Percentiles rank a stretch among this genome's conserved stretches.
phyloP scores from a whole-genome alignment of 2,113 vertebrate genomes.

The Leucopternis melanops region DNA sequence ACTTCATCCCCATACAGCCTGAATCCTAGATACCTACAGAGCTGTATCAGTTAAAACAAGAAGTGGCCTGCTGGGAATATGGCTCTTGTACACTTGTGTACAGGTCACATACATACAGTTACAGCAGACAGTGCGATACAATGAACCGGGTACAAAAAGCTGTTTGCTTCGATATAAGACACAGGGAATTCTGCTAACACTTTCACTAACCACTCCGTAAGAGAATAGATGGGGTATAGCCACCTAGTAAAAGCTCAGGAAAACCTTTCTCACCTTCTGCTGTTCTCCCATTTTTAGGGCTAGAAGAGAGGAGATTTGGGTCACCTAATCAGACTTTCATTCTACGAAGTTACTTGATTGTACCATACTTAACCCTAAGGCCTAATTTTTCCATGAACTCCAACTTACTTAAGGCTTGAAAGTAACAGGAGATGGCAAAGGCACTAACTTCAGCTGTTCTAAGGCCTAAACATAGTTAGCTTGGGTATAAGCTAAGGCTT shows the following conservation, averaged over 20 bases:
- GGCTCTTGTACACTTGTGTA: neutral
- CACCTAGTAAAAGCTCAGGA: neutral
- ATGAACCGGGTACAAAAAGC: neutral
- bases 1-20: rapidly evolving
- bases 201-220: neutral
- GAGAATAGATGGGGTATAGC: neutral
- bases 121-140: rapidly evolving
- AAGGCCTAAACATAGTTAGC: neutral
- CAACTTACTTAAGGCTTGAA: neutral
- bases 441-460: neutral
- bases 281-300: neutral
- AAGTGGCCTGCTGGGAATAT: rapidly evolving
- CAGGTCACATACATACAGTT: rapidly evolving
- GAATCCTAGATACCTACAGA: neutral
- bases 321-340: neutral
- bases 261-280: neutral
- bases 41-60: rapidly evolving
- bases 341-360: neutral
- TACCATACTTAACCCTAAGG: neutral
- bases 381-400: neutral
- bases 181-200: rapidly evolving
- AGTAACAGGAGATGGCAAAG: neutral
- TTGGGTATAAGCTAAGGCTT: neutral
- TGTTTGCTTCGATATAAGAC: neutral
- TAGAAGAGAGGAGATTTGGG: neutral